Percentiles rank a stretch among this genome's conserved stretches.
These are phyloP conservation scores for Phaethornis superciliosus DNA, from an alignment of 2,113 vertebrate genomes.

Conservation along the genomic window DNA sequence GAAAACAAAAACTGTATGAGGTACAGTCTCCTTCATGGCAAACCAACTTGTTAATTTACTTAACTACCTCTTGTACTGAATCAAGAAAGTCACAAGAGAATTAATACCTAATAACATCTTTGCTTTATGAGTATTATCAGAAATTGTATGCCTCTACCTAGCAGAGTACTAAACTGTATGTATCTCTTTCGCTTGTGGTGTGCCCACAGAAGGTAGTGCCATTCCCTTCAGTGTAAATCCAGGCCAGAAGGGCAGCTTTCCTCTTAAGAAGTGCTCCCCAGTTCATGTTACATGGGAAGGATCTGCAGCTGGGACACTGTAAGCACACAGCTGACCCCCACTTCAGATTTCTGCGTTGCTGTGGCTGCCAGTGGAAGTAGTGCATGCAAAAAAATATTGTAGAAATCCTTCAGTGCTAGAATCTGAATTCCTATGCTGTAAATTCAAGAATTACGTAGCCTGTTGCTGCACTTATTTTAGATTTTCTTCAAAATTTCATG, in stretches of 20 bases:
- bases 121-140: neutral
- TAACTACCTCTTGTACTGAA: neutral
- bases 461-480: neutral
- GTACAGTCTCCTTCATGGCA: neutral
- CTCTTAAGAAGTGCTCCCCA: neutral
- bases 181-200: neutral
- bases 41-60: neutral
- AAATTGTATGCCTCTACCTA: neutral
- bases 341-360: no score
- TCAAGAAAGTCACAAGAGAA: neutral
- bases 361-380: neutral
- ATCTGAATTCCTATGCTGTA: accelerated
- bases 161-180: neutral
- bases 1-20: neutral
- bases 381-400: accelerated
- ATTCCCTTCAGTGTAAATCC: neutral
- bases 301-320: neutral
- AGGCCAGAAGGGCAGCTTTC: neutral
- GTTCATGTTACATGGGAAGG: no score
- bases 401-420: neutral
- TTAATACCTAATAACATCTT: neutral
- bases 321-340: neutral
- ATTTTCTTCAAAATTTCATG: neutral
- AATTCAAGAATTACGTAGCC: neutral
- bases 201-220: neutral